These are phyloP conservation scores for Eupelmus urozonus DNA, from an alignment of 2,888 invertebrate genomes.

Conservation along the genomic window DNA sequence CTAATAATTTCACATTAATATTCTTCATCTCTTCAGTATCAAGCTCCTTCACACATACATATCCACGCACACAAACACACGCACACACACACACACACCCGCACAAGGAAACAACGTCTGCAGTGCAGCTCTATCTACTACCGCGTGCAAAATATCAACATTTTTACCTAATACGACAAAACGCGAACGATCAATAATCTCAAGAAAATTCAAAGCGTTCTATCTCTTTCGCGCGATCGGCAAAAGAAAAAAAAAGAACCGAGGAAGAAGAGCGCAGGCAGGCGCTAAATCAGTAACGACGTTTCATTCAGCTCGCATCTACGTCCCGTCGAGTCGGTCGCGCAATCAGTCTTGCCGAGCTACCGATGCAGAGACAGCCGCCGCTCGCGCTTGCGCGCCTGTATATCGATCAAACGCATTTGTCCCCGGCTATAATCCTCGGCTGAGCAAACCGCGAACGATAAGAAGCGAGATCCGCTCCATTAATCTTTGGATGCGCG, in stretches of 20 bases:
- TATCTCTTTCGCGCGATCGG: background rate
- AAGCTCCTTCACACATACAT: too few species aligned
- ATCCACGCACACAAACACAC: background rate
- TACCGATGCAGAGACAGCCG: slow-evolving; percentile 14
- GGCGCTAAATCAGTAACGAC: background rate
- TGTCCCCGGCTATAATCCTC: background rate
- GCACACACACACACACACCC: background rate
- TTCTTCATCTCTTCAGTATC: background rate
- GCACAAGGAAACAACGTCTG: too few species aligned
- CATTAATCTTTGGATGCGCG: slow-evolving; percentile 29
- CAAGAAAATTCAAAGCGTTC: too few species aligned
- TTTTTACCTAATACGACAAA: too few species aligned
- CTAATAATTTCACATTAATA: background rate
- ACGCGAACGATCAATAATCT: too few species aligned
- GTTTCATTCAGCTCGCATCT: background rate
- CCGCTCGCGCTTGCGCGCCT: too few species aligned
- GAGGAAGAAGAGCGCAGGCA: slow-evolving; percentile 16
- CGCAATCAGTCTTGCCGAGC: slow-evolving; percentile 25
- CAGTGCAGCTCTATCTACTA: too few species aligned
- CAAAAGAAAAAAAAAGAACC: slow-evolving; percentile 4
- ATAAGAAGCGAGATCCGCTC: slow-evolving; percentile 10
- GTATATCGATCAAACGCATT: background rate
- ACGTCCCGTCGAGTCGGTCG: background rate
- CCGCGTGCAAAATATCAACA: too few species aligned
- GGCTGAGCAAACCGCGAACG: slow-evolving; percentile 4